Conservation (phyloP, 2,113 vertebrate species). For the Apodemus speciosus region DNA sequence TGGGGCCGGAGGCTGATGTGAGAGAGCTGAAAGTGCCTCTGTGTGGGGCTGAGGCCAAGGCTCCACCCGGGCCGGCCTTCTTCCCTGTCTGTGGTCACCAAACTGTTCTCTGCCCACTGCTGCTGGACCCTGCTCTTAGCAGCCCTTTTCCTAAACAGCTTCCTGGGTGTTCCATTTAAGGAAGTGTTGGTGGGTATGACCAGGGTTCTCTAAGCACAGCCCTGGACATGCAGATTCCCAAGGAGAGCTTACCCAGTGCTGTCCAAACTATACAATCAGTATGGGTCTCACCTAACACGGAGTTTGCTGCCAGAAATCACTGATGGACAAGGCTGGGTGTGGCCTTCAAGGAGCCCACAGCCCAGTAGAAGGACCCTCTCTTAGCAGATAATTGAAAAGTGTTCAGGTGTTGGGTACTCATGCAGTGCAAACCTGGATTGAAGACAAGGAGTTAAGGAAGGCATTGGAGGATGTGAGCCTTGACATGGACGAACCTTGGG, state of each 20-base stretch:
- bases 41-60: not conserved
- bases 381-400: not conserved
- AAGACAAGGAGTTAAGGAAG: not conserved
- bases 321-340: not conserved
- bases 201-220: not conserved
- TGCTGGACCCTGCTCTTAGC: not conserved
- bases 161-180: not conserved
- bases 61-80: too few species aligned
- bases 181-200: not conserved
- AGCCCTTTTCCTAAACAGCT: not conserved
- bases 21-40: not conserved
- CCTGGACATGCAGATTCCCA: too few species aligned
- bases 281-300: not conserved
- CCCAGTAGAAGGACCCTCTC: not conserved
- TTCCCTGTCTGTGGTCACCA: accelerated
- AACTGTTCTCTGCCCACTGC: not conserved
- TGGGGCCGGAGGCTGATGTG: not conserved
- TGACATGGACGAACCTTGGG: not conserved
- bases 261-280: not conserved
- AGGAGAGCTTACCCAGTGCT: not conserved
- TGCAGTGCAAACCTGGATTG: not conserved
- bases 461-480: not conserved
- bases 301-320: not conserved
- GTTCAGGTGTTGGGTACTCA: not conserved
- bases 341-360: not conserved